Conservation (phyloP, 2,113 vertebrate species). For the Microtus montanus region DNA sequence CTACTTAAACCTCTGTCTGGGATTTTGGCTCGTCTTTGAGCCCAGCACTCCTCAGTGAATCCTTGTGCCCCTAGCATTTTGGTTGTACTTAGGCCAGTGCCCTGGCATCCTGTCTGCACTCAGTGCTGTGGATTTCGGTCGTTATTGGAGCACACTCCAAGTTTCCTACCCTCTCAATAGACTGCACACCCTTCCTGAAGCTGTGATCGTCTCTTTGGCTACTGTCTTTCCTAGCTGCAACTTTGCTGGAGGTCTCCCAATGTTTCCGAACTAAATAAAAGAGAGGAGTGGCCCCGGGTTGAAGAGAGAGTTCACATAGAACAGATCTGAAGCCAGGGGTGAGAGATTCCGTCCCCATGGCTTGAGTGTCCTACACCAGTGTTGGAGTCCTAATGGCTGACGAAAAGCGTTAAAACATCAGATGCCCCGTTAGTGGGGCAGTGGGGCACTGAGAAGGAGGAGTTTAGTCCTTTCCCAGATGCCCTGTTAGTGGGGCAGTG, state of each 20-base stretch:
- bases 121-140: not conserved
- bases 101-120: not conserved
- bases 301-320: not conserved
- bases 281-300: not conserved
- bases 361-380: not conserved
- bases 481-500: not conserved
- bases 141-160: not conserved
- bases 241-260: not conserved
- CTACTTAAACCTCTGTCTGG: not conserved
- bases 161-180: not conserved
- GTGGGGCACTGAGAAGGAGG: not conserved
- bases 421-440: too few species aligned
- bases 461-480: not conserved
- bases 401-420: not conserved
- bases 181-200: not conserved
- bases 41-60: not conserved
- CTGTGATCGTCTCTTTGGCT: not conserved
- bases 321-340: not conserved
- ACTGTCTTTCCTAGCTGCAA: not conserved
- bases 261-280: not conserved
- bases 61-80: not conserved
- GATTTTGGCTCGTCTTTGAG: not conserved
- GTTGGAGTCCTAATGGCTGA: not conserved
- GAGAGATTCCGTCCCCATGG: not conserved
- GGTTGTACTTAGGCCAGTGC: not conserved